A percentile compares a stretch with the other conserved stretches of the same genome.
phyloP scores from a whole-genome alignment of 2,113 vertebrate genomes.

The Toxotes chatareus region DNA sequence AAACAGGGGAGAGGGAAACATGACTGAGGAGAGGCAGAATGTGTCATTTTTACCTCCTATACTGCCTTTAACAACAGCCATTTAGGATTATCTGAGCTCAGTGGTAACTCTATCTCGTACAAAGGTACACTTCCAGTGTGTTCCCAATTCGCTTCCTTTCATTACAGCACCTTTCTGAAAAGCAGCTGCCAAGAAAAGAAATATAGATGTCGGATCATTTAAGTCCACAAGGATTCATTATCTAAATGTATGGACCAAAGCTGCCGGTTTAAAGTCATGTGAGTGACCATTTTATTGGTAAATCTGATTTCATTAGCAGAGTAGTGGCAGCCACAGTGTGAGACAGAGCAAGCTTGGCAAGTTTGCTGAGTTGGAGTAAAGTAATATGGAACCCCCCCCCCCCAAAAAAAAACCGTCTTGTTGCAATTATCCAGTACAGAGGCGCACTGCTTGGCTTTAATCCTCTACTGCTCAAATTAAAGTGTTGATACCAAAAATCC shows the following conservation, averaged over 20 bases:
- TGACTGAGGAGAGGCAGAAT: conserved; percentile 12
- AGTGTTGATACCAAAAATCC: conserved; percentile 71
- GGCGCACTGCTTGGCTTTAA: conserved; percentile 68
- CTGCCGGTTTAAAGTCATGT: conserved; percentile 63
- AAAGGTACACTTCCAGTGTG: not conserved
- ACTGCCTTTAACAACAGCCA: conserved; percentile 31
- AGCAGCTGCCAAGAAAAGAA: conserved; percentile 3
- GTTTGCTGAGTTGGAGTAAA: conserved; percentile 63
- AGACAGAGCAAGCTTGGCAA: conserved; percentile 61
- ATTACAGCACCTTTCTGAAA: not conserved
- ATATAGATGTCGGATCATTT: not conserved
- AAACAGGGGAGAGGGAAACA: conserved; percentile 23
- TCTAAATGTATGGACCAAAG: conserved; percentile 66
- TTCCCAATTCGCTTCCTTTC: not conserved
- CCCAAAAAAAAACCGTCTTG: conserved; percentile 48
- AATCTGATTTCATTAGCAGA: conserved; percentile 77
- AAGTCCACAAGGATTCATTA: conserved; percentile 61
- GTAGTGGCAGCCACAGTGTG: conserved; percentile 48
- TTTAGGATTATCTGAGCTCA: conserved; percentile 43
- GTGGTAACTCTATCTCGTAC: not conserved
- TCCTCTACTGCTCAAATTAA: conserved; percentile 75
- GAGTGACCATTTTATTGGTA: conserved; percentile 64
- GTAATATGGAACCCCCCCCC: conserved; percentile 28
- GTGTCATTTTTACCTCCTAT: conserved; percentile 3
- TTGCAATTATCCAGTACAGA: conserved; percentile 71